Base-by-base conservation (phyloP, 1,140 invertebrate species). In the Monomorium pharaonis region DNA sequence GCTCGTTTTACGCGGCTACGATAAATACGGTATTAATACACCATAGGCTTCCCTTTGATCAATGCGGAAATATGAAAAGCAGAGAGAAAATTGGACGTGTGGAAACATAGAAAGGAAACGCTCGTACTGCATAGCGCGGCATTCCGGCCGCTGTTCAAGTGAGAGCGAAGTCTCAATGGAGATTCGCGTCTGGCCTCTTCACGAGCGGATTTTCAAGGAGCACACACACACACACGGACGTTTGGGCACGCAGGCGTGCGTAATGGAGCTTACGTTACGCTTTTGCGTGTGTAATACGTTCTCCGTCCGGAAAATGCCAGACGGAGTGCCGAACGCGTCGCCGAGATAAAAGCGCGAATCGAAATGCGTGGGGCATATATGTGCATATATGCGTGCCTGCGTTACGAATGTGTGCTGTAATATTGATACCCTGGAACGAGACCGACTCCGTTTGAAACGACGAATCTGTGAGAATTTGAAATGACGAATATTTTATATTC, bases 231-330 rank as follows among this genome's bases (percentile, higher is more conserved):
- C 44, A 27, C 51, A 74, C 44, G 47, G 58, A 49, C 77, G 9
- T 74, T 27, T 62, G 63, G 21, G 27, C 62, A 81, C 60, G 63
- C 54, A 56, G 42, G 27, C 30, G 51, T 51, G 51, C 69, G 70
- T 86, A 88, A 86, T 89, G 76, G 88, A 76, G 72, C 77, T 89
- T 86, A 70, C 72, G 78, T 88, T 81, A 74, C 76, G 80, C 84
- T 77, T 81, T 85, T 54, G 37, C 63, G 18, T 27, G 21, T 21
- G 27, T 27, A 60, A 65, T 47, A n/a, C 24, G 24, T 44, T 30
- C 5, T 42, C n/a, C 12, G 54, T 9, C 51, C 49, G 65, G 70
- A 67, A 84, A 77, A 77, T 60, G 69, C 30, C 44, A 30, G 76
- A 24, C 54, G 44, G 16, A 49, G 37, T 33, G 54, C 49, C 78